Base-by-base conservation (phyloP, 1,140 invertebrate genomes). In the Scaptodrosophila lebanonensis region DNA sequence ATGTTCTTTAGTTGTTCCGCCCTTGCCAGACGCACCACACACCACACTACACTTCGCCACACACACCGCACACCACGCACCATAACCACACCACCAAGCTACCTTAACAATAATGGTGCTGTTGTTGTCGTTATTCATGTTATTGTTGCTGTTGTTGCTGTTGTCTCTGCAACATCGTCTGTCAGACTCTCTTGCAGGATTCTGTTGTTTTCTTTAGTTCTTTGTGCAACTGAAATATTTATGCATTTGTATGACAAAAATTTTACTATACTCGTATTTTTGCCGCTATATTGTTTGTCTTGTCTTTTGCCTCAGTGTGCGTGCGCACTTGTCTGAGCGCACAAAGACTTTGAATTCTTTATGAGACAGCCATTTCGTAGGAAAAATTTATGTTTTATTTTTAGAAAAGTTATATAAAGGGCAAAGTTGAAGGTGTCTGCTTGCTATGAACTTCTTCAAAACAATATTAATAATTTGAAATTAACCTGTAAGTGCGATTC, bases 191-290 rank as follows among this genome's bases (percentile, higher is more conserved):
- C 57, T 54, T 63, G 39, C 22, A n/a, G n/a, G n/a, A n/a, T 52
- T 54, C 27, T 48, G 50, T 27, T 16, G 45, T 62, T 42, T 59
- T 61, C 51, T 40, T 58, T 54, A 35, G 59, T 52, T 54, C 54
- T 65, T 77, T 79, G 68, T 77, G 60, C 44, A 44, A 32, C 50
- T 73, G 36, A 77, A 68, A 79, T 73, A 68, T 77, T 79, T 77
- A 73, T 77, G 68, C 61, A 65, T 69, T 61, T 63, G 66, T 61
- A 63, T 66, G 66, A 71, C 72, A 76, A 71, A 56, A 71, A 66
- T 66, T 57, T 70, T 50, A n/a, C n/a, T n/a, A n/a, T n/a, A n/a
- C n/a, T n/a, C n/a, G n/a, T n/a, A n/a, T n/a, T 25, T 25, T 3
- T 25, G 22, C 8, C 22, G 22, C 8, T 25, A 25, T 25, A 25